These are phyloP conservation scores for Panonychus citri DNA, from an alignment of 1,140 invertebrate species.

Conservation along the genomic window DNA sequence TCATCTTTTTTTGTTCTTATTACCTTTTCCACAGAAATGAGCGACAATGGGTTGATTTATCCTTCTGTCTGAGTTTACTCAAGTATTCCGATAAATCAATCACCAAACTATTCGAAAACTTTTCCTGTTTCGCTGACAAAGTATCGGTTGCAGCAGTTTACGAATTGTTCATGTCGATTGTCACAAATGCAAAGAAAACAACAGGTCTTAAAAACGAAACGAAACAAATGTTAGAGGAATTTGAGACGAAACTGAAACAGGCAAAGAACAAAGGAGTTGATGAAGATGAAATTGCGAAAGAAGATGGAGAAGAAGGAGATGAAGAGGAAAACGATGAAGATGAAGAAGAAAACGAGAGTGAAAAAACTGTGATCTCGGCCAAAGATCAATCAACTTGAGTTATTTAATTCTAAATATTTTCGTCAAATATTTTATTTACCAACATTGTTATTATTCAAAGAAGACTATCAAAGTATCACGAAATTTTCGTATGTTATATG, in stretches of 20 bases:
- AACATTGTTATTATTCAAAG: too few species aligned
- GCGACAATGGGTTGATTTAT: constrained; percentile 53
- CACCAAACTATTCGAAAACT: constrained; percentile 50
- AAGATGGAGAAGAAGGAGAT: too few species aligned
- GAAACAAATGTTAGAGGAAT: constrained; percentile 25
- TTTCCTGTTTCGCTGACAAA: constrained; percentile 52
- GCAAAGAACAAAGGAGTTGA: constrained; percentile 24
- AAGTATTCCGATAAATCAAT: constrained; percentile 45
- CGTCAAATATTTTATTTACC: too few species aligned
- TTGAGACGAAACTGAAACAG: constrained; percentile 23
- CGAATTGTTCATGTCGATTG: constrained; percentile 39
- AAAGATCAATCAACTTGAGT: too few species aligned
- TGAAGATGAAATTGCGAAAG: constrained; percentile 14
- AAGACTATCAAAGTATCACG: too few species aligned
- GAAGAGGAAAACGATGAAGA: neutral
- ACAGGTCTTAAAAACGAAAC: constrained; percentile 25
- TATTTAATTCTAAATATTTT: too few species aligned
- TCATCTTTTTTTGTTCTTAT: constrained; percentile 2
- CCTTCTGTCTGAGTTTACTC: constrained; percentile 40
- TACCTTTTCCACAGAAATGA: constrained; percentile 30
- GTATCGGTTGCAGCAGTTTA: constrained; percentile 49
- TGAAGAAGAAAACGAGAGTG: too few species aligned
- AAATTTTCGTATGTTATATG: too few species aligned
- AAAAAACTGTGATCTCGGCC: too few species aligned
- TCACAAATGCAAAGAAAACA: constrained; percentile 38